These are phyloP conservation scores for Silurus aristotelis DNA, from an alignment of 2,797 vertebrate species.

Conservation along the genomic window DNA sequence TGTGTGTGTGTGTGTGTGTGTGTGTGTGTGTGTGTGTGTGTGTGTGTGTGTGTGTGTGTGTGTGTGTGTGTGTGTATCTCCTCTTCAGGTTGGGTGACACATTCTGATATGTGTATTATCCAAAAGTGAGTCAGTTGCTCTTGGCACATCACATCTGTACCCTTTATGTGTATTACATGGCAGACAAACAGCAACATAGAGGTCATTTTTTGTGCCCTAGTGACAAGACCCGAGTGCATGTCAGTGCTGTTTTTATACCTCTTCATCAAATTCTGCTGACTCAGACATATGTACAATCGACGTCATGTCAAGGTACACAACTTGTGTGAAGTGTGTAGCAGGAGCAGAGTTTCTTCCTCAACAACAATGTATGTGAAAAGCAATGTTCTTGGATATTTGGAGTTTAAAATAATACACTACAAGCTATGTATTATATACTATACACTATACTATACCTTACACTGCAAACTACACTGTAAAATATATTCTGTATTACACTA, in stretches of 20 bases:
- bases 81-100: conserved; percentile 19
- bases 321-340: background rate
- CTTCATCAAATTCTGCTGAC: background rate
- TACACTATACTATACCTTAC: background rate
- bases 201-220: background rate
- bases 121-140: conserved; percentile 1
- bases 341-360: background rate
- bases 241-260: background rate
- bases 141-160: background rate
- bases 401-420: background rate
- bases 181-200: background rate
- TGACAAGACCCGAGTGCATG: background rate
- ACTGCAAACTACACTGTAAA: background rate
- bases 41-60: conserved; percentile 6
- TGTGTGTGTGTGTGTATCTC: background rate
- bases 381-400: background rate
- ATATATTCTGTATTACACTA: background rate
- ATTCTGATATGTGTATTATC: background rate
- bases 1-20: background rate
- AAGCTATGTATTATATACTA: background rate
- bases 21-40: background rate
- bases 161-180: background rate
- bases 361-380: background rate
- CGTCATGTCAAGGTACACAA: background rate
- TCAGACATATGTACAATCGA: background rate